These are phyloP conservation scores for Halyomorpha halys DNA, from an alignment of 1,140 invertebrate genomes.

Conservation along the genomic window DNA sequence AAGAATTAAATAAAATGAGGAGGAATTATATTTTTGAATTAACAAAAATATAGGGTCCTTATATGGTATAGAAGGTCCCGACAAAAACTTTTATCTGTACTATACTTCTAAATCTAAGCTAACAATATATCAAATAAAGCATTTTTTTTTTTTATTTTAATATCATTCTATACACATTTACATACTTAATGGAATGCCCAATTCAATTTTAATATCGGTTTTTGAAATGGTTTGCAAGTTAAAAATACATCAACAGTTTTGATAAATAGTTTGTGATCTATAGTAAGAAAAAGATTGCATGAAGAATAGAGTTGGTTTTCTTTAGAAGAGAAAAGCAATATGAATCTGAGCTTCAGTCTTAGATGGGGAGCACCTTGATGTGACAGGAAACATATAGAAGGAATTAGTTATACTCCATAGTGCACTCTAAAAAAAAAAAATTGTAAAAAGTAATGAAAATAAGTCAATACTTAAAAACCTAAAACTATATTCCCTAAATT, in stretches of 20 bases:
- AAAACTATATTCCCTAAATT: no score
- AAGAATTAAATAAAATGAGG: neutral
- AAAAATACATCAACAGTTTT: no score
- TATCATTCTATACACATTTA: slow-evolving; percentile 8
- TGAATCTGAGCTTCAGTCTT: slow-evolving; percentile 14
- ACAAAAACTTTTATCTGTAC: neutral
- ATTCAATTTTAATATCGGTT: neutral
- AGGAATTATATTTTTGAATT: neutral
- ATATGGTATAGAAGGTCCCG: slow-evolving; percentile 1
- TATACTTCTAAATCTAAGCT: neutral
- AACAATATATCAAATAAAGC: neutral
- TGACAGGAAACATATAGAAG: neutral
- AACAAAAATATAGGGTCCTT: slow-evolving; percentile 11
- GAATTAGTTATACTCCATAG: neutral
- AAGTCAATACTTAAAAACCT: neutral
- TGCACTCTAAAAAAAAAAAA: slow-evolving; percentile 6
- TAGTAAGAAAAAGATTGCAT: no score
- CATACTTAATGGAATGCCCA: slow-evolving; percentile 2
- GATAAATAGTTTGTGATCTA: no score
- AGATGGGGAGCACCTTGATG: slow-evolving; percentile 7
- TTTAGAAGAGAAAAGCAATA: slow-evolving; percentile 6
- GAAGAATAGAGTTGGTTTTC: neutral
- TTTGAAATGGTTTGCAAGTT: no score
- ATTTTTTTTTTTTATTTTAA: neutral
- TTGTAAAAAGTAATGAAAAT: neutral